Base-by-base conservation (phyloP, 2,113 vertebrate genomes). In the Crotalus viridis region DNA sequence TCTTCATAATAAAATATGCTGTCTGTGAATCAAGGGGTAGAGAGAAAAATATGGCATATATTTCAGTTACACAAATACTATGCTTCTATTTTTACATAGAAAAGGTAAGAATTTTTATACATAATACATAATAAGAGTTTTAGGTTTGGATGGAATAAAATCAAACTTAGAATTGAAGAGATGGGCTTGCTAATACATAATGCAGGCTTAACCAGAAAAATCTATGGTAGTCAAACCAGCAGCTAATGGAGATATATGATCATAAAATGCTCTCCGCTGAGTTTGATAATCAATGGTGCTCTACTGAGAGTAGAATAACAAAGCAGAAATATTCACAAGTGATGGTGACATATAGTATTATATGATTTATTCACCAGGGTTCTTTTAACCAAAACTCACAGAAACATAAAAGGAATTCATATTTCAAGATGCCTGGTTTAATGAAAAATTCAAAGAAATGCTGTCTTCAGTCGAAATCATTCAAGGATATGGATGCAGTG, bases 161-260 rank as follows among this genome's bases (percentile, higher is more conserved):
- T 98, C 97, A 97, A 98, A 97, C 98, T 98, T 98, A 97, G 97
- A 98, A 98, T 98, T 98, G 98, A 99, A 98, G 98, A 98, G 98
- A 98, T 98, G 97, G 98, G 97, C 97, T 98, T 98, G 98, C 98
- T 99, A 99, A 99, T 99, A 98, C 98, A 98, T 98, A 98, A 99
- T 98, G 98, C 98, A 99, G 98, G 97, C 98, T 98, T 98, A 98
- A 98, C 98, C 98, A 98, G 98, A 98, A 99, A 99, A 99, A 99
- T 99, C 99, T 98, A 99, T 99, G 98, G 98, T 98, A 99, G 98
- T 99, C 99, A 99, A 98, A 98, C 98, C 97, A 98, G 95, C 97
- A 98, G 97, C 98, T 99, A 99, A 99, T 99, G 98, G 99, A 99
- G 99, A 99, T 99, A 98, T 99, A 99, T 99, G 98, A 99, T 98